Conservation (phyloP, 2,113 vertebrate genomes). For the Phylloscopus whistleri region DNA sequence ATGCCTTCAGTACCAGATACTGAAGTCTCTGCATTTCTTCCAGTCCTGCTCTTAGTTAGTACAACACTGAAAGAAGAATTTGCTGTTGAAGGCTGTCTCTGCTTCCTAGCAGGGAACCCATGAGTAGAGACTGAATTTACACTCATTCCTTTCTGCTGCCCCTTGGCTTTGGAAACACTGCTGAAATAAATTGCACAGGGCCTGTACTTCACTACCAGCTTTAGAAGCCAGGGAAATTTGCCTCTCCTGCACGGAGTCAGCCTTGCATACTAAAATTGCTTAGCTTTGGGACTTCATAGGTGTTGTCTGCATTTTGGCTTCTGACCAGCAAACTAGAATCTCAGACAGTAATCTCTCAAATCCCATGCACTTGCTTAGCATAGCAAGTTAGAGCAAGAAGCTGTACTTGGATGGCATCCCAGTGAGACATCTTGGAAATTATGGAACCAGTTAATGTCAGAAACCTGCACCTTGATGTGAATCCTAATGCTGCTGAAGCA, state of each 20-base stretch:
- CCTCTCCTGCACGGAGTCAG: background rate
- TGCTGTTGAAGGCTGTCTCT: background rate
- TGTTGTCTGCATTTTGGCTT: conserved; percentile 19
- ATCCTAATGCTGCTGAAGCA: background rate
- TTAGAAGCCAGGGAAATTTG: background rate
- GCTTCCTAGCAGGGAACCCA: background rate
- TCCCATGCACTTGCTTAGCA: background rate
- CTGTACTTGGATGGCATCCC: background rate
- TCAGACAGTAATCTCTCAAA: background rate
- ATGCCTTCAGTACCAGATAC: conserved; percentile 15
- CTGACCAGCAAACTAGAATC: background rate
- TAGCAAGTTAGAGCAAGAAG: conserved; percentile 23
- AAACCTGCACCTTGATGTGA: background rate
- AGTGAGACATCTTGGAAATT: background rate
- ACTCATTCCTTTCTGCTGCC: background rate
- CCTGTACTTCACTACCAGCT: background rate
- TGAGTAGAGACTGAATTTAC: background rate
- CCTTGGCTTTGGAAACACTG: background rate
- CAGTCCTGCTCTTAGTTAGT: background rate
- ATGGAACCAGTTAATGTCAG: background rate
- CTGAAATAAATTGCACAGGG: background rate
- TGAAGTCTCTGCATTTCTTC: background rate
- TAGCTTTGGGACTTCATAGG: background rate
- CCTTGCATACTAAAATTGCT: background rate
- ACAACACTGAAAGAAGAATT: background rate